These are phyloP conservation scores for Eira barbara DNA, from an alignment of 2,113 vertebrate genomes.

Conservation along the genomic window DNA sequence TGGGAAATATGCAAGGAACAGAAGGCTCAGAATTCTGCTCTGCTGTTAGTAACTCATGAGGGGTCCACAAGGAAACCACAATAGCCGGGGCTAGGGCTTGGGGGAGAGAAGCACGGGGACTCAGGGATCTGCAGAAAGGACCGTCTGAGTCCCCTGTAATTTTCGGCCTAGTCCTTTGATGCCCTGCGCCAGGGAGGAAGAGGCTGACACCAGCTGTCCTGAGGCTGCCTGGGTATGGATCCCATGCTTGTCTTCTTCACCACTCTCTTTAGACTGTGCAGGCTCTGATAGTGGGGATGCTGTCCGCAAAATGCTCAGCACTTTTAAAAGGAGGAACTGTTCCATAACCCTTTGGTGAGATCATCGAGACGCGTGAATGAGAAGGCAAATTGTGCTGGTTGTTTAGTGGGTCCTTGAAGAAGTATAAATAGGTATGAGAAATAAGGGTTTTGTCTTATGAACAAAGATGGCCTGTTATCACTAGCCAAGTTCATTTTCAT, in stretches of 20 bases:
- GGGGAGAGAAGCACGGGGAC: not conserved
- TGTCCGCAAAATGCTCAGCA: not conserved
- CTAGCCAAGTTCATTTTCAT: not conserved
- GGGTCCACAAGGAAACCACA: not conserved
- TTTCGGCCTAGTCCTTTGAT: not conserved
- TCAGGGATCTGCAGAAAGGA: not conserved
- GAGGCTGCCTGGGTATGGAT: not conserved
- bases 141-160: not conserved
- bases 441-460: not conserved
- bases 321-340: not conserved
- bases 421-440: not conserved
- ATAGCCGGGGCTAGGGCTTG: not conserved
- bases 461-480: not conserved
- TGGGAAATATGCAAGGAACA: constrained; percentile 54
- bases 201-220: not conserved
- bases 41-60: not conserved
- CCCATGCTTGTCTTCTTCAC: not conserved
- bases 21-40: constrained; percentile 49
- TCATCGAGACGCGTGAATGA: not conserved
- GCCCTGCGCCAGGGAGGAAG: not conserved
- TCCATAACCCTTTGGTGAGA: not conserved
- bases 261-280: not conserved
- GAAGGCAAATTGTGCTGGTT: not conserved
- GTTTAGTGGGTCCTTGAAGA: not conserved
- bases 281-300: not conserved